Base-by-base conservation (phyloP, 1,140 invertebrate species). In the Diorhabda sublineata region DNA sequence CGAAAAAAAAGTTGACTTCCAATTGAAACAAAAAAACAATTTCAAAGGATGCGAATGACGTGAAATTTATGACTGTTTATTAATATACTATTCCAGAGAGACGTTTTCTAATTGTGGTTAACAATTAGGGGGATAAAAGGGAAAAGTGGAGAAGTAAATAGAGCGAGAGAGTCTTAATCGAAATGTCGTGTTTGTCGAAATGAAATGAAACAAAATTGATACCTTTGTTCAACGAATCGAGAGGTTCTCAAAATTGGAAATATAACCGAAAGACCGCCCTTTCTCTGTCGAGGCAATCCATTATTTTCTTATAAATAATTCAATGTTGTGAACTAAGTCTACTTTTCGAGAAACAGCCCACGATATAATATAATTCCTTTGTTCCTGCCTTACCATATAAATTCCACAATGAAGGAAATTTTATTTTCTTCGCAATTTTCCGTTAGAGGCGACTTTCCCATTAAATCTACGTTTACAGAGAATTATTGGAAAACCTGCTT, bases 241-340 rank as follows among this genome's bases (percentile, higher is more conserved):
- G 4, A 52, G 6, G n/a, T 52, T 52, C n/a, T 52, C 47, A 52
- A 52, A 52, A 52, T 52, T 6, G n/a, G n/a, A n/a, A n/a, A 52
- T 52, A 52, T 52, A n/a, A 6, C 47, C 47, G n/a, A 52, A 52
- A 52, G 47, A n/a, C 47, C 47, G 47, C 47, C 47, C 6, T 52
- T n/a, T 52, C 47, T 52, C 6, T 52, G 47, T 52, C 47, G 47
- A 52, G 47, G 47, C 47, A 52, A 52, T 52, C n/a, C 47, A 52
- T 52, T 52, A 52, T 52, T 52, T 52, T 52, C 47, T 52, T 52
- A 52, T 52, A 52, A 52, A 52, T 52, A 52, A 52, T 52, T 52
- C 47, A 52, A 52, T 52, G n/a, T 52, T 52, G 47, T 52, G 47
- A 52, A 52, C 47, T 52, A 8, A 52, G 47, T 52, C 47, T 52